Evolutionary conservation across 2,113 vertebrate genomes (phyloP).

Genomic region (Zosterops lateralis): DNA sequence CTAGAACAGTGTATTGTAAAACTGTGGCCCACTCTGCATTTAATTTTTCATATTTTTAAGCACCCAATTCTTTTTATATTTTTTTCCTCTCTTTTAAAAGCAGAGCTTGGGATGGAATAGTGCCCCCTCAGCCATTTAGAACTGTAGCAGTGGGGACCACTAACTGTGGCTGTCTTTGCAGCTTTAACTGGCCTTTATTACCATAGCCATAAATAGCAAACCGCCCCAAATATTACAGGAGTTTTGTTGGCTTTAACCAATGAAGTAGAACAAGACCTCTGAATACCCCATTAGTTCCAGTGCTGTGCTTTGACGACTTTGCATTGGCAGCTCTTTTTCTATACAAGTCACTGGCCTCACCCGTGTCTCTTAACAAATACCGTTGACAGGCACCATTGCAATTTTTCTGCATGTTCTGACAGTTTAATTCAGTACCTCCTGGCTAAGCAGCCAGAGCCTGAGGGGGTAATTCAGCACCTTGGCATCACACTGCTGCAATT

Average conservation of each 20-base stretch:
- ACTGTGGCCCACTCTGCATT: neutral
- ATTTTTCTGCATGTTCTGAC: constrained; percentile 84
- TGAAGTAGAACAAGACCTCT: constrained; percentile 82
- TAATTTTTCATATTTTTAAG: constrained; percentile 29
- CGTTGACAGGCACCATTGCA: constrained; percentile 78
- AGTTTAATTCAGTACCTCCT: constrained; percentile 85
- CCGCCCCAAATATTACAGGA: constrained; percentile 76
- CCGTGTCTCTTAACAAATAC: constrained; percentile 81
- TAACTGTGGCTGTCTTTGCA: constrained; percentile 59
- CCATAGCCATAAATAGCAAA: constrained; percentile 78
- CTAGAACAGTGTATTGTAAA: neutral
- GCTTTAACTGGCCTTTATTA: constrained; percentile 78
- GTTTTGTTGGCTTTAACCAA: constrained; percentile 84
- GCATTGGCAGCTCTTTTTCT: constrained; percentile 77
- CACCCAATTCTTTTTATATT: neutral
- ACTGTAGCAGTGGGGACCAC: constrained; percentile 44
- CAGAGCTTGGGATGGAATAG: neutral
- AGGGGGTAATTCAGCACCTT: constrained; percentile 79
- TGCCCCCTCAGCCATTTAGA: constrained; percentile 24
- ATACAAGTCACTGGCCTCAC: constrained; percentile 77
- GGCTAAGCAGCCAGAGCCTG: constrained; percentile 78
- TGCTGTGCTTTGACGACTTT: constrained; percentile 79
- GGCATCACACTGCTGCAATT: constrained; percentile 85
- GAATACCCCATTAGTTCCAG: constrained; percentile 85
- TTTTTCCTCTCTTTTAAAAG: neutral